Conservation (phyloP, 2,113 vertebrate genomes). For the Dasyprocta punctata region DNA sequence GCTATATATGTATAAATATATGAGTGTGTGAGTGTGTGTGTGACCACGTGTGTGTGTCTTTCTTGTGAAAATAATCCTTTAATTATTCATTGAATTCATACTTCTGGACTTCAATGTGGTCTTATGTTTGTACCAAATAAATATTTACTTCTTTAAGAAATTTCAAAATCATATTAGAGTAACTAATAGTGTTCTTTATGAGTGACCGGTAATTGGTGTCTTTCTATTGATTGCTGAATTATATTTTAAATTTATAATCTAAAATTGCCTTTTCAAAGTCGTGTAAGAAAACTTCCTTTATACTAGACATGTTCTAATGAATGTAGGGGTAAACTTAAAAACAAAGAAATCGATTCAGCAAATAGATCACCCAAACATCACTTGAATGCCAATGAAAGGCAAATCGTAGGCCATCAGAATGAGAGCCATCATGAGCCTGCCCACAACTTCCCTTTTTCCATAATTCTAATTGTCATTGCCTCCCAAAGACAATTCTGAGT, state of each 20-base stretch:
- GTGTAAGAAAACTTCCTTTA: background rate
- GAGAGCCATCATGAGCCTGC: fast-evolving
- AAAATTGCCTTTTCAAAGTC: background rate
- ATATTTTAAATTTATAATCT: background rate
- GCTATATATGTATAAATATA: slow-evolving; percentile 33
- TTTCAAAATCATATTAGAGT: background rate
- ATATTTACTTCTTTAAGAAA: slow-evolving; percentile 40
- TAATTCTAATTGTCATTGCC: no score
- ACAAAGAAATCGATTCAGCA: background rate
- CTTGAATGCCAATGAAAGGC: background rate
- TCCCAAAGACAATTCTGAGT: no score
- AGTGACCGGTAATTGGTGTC: slow-evolving; percentile 1
- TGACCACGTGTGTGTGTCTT: slow-evolving; percentile 60
- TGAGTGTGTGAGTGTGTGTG: background rate
- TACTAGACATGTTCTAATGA: background rate
- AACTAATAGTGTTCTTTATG: background rate
- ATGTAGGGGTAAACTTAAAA: background rate
- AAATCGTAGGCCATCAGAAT: background rate
- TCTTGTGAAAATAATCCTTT: slow-evolving; percentile 62
- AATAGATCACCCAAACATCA: background rate
- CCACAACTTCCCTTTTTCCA: background rate
- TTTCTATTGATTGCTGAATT: background rate
- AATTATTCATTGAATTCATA: slow-evolving; percentile 78
- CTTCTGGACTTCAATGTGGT: slow-evolving; percentile 59
- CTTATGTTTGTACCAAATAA: slow-evolving; percentile 57